These are phyloP conservation scores for Clarias laeviceps DNA, from an alignment of 2,797 vertebrate species.

Conservation along the genomic window DNA sequence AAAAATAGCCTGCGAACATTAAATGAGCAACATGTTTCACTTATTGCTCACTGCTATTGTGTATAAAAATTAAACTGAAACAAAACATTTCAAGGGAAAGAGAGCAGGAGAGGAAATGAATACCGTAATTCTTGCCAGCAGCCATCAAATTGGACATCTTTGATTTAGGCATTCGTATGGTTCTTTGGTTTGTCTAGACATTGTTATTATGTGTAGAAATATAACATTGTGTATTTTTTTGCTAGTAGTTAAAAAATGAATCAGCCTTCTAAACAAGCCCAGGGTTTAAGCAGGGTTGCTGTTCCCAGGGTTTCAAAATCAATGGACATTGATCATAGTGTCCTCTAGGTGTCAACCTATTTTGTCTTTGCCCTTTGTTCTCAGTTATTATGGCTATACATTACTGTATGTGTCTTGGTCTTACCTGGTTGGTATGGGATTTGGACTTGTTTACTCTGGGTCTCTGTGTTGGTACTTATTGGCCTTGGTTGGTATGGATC, in stretches of 20 bases:
- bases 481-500: neutral
- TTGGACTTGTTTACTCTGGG: neutral
- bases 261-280: no score
- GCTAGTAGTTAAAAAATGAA: no score
- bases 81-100: no score
- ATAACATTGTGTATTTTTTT: no score
- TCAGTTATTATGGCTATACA: neutral
- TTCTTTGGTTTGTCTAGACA: neutral
- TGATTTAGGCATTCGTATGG: neutral
- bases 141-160: no score
- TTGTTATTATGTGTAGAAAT: neutral
- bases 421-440: neutral
- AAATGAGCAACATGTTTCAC: no score
- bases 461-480: no score
- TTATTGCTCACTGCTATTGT: no score
- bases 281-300: neutral
- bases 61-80: no score
- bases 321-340: neutral
- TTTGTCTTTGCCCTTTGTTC: neutral
- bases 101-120: no score
- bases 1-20: no score
- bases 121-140: no score
- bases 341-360: neutral
- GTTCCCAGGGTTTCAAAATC: neutral
- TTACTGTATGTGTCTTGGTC: neutral